Evolutionary conservation across 2,797 vertebrate genomes (phyloP).

Genomic region (Leptodactylus fallax): DNA sequence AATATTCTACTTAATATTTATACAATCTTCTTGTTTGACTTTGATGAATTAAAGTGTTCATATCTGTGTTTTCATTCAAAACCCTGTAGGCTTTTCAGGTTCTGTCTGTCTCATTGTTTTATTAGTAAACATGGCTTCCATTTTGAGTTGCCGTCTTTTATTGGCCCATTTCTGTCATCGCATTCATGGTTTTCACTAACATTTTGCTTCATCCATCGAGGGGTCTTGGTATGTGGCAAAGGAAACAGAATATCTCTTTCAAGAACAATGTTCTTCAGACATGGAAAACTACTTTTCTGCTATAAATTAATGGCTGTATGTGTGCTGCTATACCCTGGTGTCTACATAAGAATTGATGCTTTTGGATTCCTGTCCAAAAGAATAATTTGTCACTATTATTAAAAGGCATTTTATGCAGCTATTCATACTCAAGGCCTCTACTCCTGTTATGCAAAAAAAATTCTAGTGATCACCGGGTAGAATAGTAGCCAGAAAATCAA

Average conservation of each 20-base stretch:
- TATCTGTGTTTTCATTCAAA: conserved; percentile 55
- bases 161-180: conserved; percentile 27
- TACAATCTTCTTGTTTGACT: conserved; percentile 54
- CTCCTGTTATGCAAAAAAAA: background rate
- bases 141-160: conserved; percentile 12
- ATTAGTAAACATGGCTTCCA: conserved; percentile 53
- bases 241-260: background rate
- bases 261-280: background rate
- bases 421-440: background rate
- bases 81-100: conserved; percentile 47
- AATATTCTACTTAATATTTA: conserved; percentile 52
- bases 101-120: conserved; percentile 28
- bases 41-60: conserved; percentile 54
- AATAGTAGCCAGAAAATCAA: too few species aligned
- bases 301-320: conserved; percentile 3
- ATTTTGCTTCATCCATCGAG: conserved; percentile 12
- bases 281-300: background rate
- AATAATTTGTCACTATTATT: background rate
- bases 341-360: background rate
- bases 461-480: too few species aligned
- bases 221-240: background rate
- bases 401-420: background rate
- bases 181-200: background rate
- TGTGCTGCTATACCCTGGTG: background rate
- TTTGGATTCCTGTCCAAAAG: background rate